Conservation (phyloP, 1,140 invertebrate species). For the Penaeus chinensis region DNA sequence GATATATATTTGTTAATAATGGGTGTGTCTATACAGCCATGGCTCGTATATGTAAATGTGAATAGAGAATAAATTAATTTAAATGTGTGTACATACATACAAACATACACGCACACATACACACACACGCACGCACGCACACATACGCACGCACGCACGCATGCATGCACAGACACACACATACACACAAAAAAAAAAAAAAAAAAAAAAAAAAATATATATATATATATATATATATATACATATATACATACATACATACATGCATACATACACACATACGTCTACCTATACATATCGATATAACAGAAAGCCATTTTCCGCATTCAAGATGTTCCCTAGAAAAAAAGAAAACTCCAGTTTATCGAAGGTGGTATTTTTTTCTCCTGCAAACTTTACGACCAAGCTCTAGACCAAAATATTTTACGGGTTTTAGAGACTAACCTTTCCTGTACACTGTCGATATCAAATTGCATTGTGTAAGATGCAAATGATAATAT, state of each 20-base stretch:
- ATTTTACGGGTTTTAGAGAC: too few relatives aligned
- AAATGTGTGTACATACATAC: neutral
- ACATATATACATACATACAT: neutral
- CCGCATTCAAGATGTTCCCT: neutral
- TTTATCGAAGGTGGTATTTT: too few relatives aligned
- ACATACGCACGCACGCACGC: neutral
- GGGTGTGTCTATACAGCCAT: too few relatives aligned
- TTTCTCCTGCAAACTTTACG: too few relatives aligned
- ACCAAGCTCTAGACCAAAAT: too few relatives aligned
- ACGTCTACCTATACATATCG: neutral
- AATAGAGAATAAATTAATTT: neutral
- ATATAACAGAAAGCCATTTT: neutral
- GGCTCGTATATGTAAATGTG: too few relatives aligned
- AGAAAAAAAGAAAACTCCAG: too few relatives aligned
- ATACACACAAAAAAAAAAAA: neutral
- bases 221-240: constrained; percentile 6
- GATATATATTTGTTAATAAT: too few relatives aligned
- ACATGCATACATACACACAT: neutral
- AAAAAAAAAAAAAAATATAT: too few relatives aligned
- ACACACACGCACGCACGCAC: neutral
- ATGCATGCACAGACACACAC: neutral
- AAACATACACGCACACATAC: neutral
- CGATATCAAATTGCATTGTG: too few relatives aligned
- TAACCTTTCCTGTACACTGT: too few relatives aligned
- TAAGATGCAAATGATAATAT: too few relatives aligned